Base-by-base conservation (phyloP, 1,140 invertebrate species). In the Ganaspis sp. region DNA sequence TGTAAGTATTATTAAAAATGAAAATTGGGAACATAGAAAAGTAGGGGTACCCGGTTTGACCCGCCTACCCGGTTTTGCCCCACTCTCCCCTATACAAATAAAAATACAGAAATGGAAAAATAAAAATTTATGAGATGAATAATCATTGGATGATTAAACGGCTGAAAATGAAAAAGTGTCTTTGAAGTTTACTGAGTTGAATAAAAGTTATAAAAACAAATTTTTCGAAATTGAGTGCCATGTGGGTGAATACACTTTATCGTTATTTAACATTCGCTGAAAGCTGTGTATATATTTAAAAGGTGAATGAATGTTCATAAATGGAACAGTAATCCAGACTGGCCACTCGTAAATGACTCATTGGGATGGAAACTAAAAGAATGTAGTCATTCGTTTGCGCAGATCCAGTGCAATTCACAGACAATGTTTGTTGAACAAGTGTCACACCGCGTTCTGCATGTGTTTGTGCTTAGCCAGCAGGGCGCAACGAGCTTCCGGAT, bases 391-490 rank as follows among this genome's bases (percentile, higher is more conserved):
- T 64, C 58, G 58, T 64, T 64, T 64, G 58, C 58, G 58, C 58
- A 26, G 23, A 64, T 26, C 58, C 11, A 64, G 23, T 29, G 23
- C 11, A 64, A 64, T 64, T 58, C 58, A 29, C 58, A 29, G 58
- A 26, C 58, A 64, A 29, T 64, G 58, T 64, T 64, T 64, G 58
- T 26, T 64, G 58, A 64, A 64, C 58, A 64, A 64, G 58, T 64
- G 58, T 64, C 58, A 64, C 58, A 15, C 23, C 58, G 12, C 58
- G 58, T 64, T 64, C 23, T 64, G 58, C 58, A 64, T 64, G 58
- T 64, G 58, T 64, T 64, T 64, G 58, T 64, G 58, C 58, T 64
- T 64, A 64, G 23, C 58, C 58, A 64, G 58, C 58, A 64, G 58
- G 58, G 23, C 26, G 58, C 58, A 64, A 64, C 58, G 58, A 64